Evolutionary conservation across 2,888 invertebrate genomes (phyloP).

Genomic region (Tubulanus polymorphus): DNA sequence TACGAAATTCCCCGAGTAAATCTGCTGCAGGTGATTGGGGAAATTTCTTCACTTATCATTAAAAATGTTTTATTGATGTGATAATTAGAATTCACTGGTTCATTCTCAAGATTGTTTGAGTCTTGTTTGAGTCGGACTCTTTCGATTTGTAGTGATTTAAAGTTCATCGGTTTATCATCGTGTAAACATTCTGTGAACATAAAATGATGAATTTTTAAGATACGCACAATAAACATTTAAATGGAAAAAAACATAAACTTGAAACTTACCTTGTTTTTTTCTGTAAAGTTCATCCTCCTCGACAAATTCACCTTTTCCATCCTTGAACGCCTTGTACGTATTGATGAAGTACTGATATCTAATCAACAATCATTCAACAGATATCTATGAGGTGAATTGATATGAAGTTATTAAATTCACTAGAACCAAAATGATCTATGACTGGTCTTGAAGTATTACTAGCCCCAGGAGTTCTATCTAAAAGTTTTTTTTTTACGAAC

Average conservation of each 20-base stretch:
- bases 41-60: background rate
- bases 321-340: slow-evolving; percentile 28
- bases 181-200: slow-evolving; percentile 25
- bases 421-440: no score
- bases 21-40: background rate
- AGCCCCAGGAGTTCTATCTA: no score
- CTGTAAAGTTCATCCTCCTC: slow-evolving; percentile 27
- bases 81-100: slow-evolving; percentile 6
- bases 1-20: no score
- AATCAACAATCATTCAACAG: slow-evolving; percentile 23
- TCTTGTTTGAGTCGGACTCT: slow-evolving; percentile 27
- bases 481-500: no score
- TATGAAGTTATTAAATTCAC: slow-evolving; percentile 1
- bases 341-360: slow-evolving; percentile 25
- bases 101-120: slow-evolving; percentile 27
- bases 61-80: background rate
- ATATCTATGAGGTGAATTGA: slow-evolving; percentile 2
- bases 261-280: slow-evolving; percentile 30
- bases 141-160: slow-evolving; percentile 26
- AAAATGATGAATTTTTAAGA: no score
- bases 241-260: no score
- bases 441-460: no score
- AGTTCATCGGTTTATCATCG: slow-evolving; percentile 23
- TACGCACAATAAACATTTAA: no score
- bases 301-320: slow-evolving; percentile 32